Percentiles rank a stretch among this genome's conserved stretches.
phyloP scores from a whole-genome alignment of 2,113 vertebrate genomes.

The Athene noctua region DNA sequence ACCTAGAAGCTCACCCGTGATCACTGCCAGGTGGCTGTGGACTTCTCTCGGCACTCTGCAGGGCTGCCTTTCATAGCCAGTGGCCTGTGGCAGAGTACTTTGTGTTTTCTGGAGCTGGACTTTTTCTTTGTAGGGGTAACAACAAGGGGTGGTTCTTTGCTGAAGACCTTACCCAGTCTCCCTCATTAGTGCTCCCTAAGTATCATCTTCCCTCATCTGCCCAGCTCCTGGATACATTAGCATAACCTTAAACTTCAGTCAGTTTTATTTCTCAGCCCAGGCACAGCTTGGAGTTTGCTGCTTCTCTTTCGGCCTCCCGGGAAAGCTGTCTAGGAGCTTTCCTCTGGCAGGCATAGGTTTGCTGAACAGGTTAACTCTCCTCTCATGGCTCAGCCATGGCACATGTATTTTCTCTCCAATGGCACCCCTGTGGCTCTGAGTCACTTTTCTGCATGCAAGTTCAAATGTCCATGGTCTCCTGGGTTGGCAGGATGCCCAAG shows the following conservation, averaged over 20 bases:
- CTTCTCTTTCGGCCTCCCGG: neutral
- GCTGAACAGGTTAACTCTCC: neutral
- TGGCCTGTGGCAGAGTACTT: neutral
- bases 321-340: neutral
- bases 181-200: neutral
- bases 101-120: neutral
- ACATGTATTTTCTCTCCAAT: accelerated
- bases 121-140: neutral
- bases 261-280: neutral
- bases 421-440: accelerated
- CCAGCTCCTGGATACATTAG: neutral
- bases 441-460: neutral
- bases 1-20: neutral
- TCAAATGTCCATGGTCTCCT: conserved; percentile 16
- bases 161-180: neutral
- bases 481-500: neutral
- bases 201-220: neutral
- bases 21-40: neutral
- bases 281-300: neutral
- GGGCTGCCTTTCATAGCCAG: neutral
- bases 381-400: accelerated
- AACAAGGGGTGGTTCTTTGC: neutral
- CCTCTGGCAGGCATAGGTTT: neutral
- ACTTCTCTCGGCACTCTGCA: neutral
- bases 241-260: neutral